Percentiles rank a stretch among this genome's conserved stretches.
phyloP scores from a whole-genome alignment of 2,888 invertebrate species.

The Chydorus sphaericus region DNA sequence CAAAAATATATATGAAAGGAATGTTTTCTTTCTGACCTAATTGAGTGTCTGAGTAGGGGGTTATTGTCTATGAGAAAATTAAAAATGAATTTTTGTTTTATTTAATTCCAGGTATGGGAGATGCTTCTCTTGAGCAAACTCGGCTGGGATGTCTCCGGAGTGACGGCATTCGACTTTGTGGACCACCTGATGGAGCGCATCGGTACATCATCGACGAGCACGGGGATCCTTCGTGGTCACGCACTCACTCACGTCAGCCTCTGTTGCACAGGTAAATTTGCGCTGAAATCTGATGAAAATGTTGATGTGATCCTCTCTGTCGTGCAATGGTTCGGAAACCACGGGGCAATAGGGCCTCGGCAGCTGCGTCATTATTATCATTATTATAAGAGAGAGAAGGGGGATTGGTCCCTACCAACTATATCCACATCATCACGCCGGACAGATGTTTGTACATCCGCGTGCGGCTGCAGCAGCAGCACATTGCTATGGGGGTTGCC shows the following conservation, averaged over 20 bases:
- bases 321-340: no score
- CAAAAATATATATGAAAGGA: neutral
- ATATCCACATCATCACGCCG: neutral
- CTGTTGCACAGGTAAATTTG: slow-evolving; percentile 58
- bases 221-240: slow-evolving; percentile 49
- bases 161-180: slow-evolving; percentile 68
- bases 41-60: neutral
- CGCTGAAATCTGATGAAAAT: neutral
- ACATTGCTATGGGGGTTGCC: no score
- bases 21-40: neutral
- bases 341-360: no score
- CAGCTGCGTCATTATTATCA: slow-evolving; percentile 3
- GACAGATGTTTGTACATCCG: slow-evolving; percentile 2
- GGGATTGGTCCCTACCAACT: neutral
- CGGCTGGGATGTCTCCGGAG: slow-evolving; percentile 62
- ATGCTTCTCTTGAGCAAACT: slow-evolving; percentile 55
- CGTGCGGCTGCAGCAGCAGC: neutral
- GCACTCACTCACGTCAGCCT: slow-evolving; percentile 60
- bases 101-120: slow-evolving; percentile 79
- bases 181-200: slow-evolving; percentile 58
- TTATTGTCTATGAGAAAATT: neutral
- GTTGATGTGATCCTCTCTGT: no score
- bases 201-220: neutral
- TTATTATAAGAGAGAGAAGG: neutral
- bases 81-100: no score